Evolutionary conservation across 2,888 invertebrate species (phyloP).

Genomic region (Nomada goodeniana): DNA sequence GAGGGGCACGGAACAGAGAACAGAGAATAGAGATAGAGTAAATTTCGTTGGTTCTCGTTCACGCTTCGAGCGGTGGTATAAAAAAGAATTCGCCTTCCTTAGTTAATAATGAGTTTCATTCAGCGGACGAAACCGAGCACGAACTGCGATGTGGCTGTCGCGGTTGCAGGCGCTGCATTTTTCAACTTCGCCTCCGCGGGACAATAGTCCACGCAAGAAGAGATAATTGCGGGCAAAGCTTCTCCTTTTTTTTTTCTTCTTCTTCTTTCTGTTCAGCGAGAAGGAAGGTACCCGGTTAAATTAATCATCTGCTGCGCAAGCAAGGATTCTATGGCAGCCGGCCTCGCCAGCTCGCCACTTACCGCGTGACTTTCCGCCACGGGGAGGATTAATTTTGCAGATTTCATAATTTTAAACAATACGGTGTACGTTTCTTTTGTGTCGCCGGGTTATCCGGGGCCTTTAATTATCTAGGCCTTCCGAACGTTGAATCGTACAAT

Average conservation of each 20-base stretch:
- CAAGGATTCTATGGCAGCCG: constrained; percentile 37
- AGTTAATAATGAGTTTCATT: constrained; percentile 64
- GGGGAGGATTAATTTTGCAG: constrained; percentile 37
- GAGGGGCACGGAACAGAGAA: neutral
- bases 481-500: constrained; percentile 14
- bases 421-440: constrained; percentile 28
- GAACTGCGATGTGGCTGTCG: constrained; percentile 48
- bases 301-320: constrained; percentile 58
- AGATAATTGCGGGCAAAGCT: constrained; percentile 52
- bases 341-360: constrained; percentile 38
- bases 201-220: constrained; percentile 58
- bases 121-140: constrained; percentile 42
- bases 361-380: constrained; percentile 39
- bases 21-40: neutral
- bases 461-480: constrained; percentile 25
- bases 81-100: constrained; percentile 52
- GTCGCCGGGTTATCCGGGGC: constrained; percentile 15
- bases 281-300: constrained; percentile 42
- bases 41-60: constrained; percentile 33
- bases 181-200: constrained; percentile 57
- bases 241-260: constrained; percentile 18
- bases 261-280: neutral
- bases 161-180: constrained; percentile 62
- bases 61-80: constrained; percentile 9
- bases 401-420: constrained; percentile 31